A percentile compares a stretch with the other conserved stretches of the same genome.
Conservation (phyloP, 2,888 invertebrate genomes). For the Heliconius cydno region DNA sequence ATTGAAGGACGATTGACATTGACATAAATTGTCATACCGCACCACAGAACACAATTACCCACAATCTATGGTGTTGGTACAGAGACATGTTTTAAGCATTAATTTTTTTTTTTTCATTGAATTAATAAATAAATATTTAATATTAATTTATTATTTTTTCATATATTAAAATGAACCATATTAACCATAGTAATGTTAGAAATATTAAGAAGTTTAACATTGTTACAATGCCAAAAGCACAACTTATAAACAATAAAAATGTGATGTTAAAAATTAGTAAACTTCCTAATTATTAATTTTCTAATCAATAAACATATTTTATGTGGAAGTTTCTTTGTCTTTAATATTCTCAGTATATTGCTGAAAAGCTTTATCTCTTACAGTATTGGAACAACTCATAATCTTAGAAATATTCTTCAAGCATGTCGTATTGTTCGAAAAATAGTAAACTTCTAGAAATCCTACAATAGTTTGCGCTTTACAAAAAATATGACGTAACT, state of each 20-base stretch:
- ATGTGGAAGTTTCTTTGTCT: background rate
- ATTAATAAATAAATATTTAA: background rate
- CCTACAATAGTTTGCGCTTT: constrained; percentile 5
- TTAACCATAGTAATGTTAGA: no score
- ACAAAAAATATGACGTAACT: constrained; percentile 61
- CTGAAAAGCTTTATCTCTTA: background rate
- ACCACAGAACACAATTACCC: no score
- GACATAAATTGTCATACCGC: constrained; percentile 9
- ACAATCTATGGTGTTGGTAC: background rate
- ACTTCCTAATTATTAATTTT: background rate
- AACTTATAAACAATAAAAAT: background rate
- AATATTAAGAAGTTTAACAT: no score
- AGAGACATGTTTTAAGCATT: background rate
- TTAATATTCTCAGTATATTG: background rate
- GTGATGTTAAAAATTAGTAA: background rate
- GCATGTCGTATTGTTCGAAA: background rate
- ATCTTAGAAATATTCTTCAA: background rate
- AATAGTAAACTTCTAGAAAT: constrained; percentile 19
- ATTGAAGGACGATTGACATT: constrained; percentile 3
- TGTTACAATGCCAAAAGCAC: no score
- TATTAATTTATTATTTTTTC: no score
- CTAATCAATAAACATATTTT: background rate
- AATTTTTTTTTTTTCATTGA: background rate
- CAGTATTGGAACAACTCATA: background rate
- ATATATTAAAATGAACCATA: no score